A percentile compares a stretch with the other conserved stretches of the same genome.
phyloP scores from a whole-genome alignment of 2,113 vertebrate species.

The Potamarius usumacintae region DNA sequence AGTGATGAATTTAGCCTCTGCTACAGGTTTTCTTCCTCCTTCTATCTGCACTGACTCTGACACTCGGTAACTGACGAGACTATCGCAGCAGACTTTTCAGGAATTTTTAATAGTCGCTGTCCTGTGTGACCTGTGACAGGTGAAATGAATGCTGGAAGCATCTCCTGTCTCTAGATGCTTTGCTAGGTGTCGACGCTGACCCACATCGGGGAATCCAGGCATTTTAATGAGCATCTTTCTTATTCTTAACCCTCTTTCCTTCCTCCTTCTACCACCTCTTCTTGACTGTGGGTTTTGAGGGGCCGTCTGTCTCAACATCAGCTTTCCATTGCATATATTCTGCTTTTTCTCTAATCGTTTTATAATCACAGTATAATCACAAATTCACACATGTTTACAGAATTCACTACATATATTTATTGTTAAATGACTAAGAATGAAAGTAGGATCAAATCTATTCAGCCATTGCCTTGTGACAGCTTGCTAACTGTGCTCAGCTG shows the following conservation, averaged over 20 bases:
- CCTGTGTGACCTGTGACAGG: constrained; percentile 37
- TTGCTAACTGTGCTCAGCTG: not conserved
- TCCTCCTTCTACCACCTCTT: constrained; percentile 1
- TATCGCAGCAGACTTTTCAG: constrained; percentile 17
- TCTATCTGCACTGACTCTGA: constrained; percentile 10
- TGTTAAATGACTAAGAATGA: not conserved
- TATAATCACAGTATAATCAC: not conserved
- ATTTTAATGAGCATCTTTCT: constrained; percentile 68
- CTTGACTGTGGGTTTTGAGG: constrained; percentile 21
- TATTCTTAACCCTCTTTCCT: constrained; percentile 10
- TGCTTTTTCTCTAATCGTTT: not conserved
- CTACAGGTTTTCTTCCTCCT: constrained; percentile 22
- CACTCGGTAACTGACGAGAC: constrained; percentile 14
- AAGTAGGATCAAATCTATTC: not conserved
- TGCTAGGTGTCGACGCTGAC: constrained; percentile 53
- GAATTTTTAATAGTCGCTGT: constrained; percentile 43
- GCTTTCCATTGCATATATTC: constrained; percentile 1
- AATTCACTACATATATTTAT: not conserved
- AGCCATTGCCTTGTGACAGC: not conserved
- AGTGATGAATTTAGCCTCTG: constrained; percentile 32
- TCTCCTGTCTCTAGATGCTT: constrained; percentile 40
- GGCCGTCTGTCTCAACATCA: not conserved
- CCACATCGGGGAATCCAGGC: constrained; percentile 55
- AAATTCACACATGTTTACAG: not conserved
- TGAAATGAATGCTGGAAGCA: constrained; percentile 44